phyloP scores from a whole-genome alignment of 2,797 vertebrate species.

The Phalanger gymnotis region DNA sequence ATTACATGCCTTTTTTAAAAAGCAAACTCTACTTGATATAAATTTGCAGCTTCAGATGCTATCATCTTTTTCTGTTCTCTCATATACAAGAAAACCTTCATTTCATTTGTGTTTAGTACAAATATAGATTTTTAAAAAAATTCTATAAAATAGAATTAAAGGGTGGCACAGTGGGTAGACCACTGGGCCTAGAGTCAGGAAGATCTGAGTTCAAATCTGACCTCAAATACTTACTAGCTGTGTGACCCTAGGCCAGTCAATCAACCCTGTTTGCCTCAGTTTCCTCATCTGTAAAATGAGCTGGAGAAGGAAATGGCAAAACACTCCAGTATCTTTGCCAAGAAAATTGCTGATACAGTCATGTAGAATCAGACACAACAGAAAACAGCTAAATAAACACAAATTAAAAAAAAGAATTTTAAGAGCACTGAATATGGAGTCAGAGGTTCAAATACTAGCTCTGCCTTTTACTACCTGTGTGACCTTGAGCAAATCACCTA shows the following conservation, averaged over 20 bases:
- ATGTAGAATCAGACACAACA: not conserved
- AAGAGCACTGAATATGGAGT: not conserved
- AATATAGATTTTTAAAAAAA: not conserved
- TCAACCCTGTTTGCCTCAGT: slow-evolving; percentile 19
- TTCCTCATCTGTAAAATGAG: slow-evolving; percentile 15
- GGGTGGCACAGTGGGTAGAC: not conserved
- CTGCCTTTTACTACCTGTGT: not conserved
- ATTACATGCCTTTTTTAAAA: not conserved
- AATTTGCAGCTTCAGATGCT: not conserved
- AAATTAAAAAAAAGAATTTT: not conserved
- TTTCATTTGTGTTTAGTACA: not conserved
- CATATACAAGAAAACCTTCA: not conserved
- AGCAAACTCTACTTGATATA: not conserved
- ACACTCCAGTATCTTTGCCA: not conserved
- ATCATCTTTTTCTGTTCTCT: not conserved
- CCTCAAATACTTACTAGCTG: not conserved
- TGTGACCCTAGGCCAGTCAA: not conserved
- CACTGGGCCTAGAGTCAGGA: not conserved
- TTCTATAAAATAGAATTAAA: not conserved
- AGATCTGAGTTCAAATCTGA: not conserved
- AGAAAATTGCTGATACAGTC: not conserved
- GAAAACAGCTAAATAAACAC: not conserved
- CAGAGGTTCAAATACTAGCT: not conserved
- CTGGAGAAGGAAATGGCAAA: not conserved
- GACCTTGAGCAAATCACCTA: not conserved